A percentile compares a stretch with the other conserved stretches of the same genome.
These are phyloP conservation scores for Andrena chrysosceles DNA, from an alignment of 2,888 invertebrate genomes.

Conservation along the genomic window DNA sequence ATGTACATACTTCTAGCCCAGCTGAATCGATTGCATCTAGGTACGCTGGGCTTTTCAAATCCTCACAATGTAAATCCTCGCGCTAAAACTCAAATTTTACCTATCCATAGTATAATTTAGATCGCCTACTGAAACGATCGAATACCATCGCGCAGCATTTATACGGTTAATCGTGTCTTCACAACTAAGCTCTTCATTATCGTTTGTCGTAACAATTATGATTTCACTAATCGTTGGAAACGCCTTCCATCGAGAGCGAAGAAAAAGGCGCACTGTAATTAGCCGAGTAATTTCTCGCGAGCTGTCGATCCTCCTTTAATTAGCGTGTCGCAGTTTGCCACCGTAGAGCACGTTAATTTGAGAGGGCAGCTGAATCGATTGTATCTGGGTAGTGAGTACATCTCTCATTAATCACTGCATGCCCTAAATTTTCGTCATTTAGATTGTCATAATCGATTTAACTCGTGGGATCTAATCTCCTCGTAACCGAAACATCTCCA, in stretches of 20 bases:
- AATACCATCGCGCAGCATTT: background rate
- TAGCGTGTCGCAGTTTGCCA: conserved; percentile 6
- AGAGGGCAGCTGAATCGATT: conserved; percentile 43
- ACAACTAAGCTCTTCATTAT: background rate
- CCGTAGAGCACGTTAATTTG: background rate
- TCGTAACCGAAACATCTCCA: background rate
- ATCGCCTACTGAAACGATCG: background rate
- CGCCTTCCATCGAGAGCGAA: background rate
- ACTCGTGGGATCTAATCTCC: background rate
- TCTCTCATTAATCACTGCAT: conserved; percentile 30
- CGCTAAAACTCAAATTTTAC: no score
- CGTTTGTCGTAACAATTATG: background rate
- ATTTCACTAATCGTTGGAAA: background rate
- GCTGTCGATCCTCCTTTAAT: conserved; percentile 2
- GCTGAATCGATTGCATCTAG: conserved; percentile 78
- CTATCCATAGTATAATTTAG: background rate
- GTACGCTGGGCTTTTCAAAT: conserved; percentile 36
- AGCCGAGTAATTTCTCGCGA: background rate
- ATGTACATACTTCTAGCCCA: conserved; percentile 52
- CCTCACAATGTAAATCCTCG: no score
- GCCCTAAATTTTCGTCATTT: conserved; percentile 43
- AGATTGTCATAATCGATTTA: background rate
- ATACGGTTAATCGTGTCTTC: background rate
- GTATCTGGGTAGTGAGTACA: conserved; percentile 15
- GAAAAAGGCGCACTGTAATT: background rate